Conservation (phyloP, 2,888 invertebrate species). For the Dicyrtomina minuta region DNA sequence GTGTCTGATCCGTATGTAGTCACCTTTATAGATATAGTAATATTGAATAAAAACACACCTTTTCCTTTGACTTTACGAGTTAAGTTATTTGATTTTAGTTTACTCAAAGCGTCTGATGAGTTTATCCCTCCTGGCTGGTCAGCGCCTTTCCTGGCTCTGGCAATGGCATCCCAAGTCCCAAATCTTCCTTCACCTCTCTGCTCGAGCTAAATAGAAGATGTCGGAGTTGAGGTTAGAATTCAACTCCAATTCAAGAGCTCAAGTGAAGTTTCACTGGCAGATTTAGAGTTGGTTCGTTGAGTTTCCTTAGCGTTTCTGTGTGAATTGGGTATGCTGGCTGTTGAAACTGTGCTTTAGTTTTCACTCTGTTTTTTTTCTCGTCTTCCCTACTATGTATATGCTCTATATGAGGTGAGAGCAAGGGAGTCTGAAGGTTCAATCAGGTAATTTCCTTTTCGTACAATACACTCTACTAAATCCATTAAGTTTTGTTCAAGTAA, state of each 20-base stretch:
- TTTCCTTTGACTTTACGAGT: neutral
- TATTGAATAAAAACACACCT: too few relatives aligned
- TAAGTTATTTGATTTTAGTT: conserved; percentile 9
- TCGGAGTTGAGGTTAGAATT: too few relatives aligned
- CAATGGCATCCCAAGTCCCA: too few relatives aligned
- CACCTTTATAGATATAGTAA: too few relatives aligned
- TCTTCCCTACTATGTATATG: too few relatives aligned
- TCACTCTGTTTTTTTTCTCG: too few relatives aligned
- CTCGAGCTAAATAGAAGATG: conserved; percentile 9
- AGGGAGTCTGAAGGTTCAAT: conserved; percentile 7
- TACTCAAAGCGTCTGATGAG: neutral
- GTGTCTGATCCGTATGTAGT: too few relatives aligned
- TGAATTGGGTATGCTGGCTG: too few relatives aligned
- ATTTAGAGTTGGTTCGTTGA: neutral
- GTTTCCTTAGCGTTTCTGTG: neutral
- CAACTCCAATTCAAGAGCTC: too few relatives aligned
- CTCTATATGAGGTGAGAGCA: neutral
- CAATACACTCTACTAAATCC: neutral
- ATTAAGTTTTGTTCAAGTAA: too few relatives aligned
- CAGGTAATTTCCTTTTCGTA: conserved; percentile 4
- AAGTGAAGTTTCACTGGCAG: neutral
- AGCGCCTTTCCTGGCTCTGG: neutral
- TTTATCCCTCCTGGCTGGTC: neutral
- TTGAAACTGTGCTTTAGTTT: too few relatives aligned
- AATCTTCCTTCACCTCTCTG: conserved; percentile 2